Percentiles rank a stretch among this genome's conserved stretches.
Evolutionary conservation across 2,797 vertebrate species (phyloP).

Genomic region (Vipera ursinii): DNA sequence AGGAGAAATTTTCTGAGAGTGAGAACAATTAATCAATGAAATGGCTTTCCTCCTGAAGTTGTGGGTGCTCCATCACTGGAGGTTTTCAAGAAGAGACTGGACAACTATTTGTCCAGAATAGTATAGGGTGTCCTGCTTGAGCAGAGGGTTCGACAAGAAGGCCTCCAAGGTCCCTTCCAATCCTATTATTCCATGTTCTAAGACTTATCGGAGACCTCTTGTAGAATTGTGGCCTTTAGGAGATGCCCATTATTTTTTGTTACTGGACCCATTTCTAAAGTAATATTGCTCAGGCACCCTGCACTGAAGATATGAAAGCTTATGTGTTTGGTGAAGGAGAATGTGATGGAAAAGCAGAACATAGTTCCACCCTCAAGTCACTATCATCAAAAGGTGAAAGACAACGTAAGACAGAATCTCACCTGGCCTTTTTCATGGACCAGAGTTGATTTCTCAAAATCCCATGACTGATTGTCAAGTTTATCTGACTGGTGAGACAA

Average conservation of each 20-base stretch:
- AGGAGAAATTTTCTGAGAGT: not conserved
- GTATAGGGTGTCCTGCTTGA: no score
- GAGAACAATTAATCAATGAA: not conserved
- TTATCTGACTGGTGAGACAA: not conserved
- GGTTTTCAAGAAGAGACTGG: not conserved
- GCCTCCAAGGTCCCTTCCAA: no score
- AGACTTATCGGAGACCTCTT: no score
- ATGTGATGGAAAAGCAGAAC: not conserved
- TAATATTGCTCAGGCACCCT: not conserved
- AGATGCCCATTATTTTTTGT: not conserved
- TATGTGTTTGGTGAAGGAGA: no score
- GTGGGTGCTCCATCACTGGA: not conserved
- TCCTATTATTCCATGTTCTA: no score
- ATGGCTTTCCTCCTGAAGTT: rapidly evolving
- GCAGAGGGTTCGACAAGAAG: no score
- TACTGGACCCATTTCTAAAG: not conserved
- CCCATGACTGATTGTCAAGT: no score
- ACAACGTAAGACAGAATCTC: not conserved
- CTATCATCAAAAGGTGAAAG: not conserved
- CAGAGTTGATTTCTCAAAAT: not conserved
- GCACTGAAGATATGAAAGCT: no score
- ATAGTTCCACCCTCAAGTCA: not conserved
- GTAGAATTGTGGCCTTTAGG: not conserved
- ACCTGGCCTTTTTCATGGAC: not conserved
- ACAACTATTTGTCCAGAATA: not conserved